A percentile compares a stretch with the other conserved stretches of the same genome.
phyloP scores from a whole-genome alignment of 2,888 invertebrate species.

The Himalopsyche anomala region DNA sequence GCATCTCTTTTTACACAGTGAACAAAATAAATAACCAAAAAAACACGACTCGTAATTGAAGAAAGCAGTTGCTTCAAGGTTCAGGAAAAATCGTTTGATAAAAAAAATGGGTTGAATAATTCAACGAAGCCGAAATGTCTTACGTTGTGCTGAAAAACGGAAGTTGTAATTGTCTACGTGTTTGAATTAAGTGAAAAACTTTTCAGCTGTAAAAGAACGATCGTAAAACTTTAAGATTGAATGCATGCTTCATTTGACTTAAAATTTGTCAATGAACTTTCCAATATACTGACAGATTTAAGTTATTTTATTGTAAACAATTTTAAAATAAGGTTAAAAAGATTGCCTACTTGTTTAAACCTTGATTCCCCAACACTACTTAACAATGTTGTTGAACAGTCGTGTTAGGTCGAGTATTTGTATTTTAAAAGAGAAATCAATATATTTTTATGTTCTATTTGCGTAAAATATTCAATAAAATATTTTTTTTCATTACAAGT shows the following conservation, averaged over 20 bases:
- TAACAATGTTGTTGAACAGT: no score
- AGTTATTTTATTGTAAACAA: background rate
- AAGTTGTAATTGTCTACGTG: constrained; percentile 57
- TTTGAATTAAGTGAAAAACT: constrained; percentile 54
- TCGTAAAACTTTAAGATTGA: constrained; percentile 51
- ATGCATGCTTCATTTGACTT: constrained; percentile 45
- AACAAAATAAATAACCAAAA: background rate
- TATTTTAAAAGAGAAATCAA: no score
- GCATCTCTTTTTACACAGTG: background rate
- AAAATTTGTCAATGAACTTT: background rate
- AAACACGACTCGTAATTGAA: constrained; percentile 21
- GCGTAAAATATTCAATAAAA: no score
- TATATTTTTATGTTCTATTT: no score
- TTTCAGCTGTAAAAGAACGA: constrained; percentile 34
- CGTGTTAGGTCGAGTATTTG: no score
- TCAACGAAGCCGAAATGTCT: constrained; percentile 1
- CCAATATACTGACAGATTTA: background rate
- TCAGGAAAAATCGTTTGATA: constrained; percentile 2
- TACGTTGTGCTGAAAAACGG: background rate
- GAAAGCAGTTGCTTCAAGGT: background rate
- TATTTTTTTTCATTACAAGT: no score
- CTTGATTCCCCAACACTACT: no score
- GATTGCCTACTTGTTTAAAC: no score
- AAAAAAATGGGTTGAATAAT: constrained; percentile 24
- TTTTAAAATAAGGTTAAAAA: background rate